Evolutionary conservation across 2,113 vertebrate species (phyloP), one percentile per base, ranked within the genome.

Genomic region (Bungarus multicinctus): DNA sequence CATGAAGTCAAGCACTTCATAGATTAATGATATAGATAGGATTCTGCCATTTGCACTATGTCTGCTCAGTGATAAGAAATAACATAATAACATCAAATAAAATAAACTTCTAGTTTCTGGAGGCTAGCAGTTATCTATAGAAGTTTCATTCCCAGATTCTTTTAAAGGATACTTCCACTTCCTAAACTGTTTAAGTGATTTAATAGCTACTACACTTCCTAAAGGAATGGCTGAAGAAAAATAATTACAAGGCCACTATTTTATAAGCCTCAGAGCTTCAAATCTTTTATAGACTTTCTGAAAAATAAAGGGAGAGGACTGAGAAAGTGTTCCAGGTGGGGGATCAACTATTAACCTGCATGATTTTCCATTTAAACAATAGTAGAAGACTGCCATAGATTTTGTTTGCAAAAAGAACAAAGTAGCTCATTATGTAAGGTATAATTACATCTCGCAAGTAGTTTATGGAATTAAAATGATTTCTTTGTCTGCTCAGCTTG

Each of bases 71-170:
- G 6, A 16, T 52, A 30, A 60, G 55, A 93, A 93, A 64, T 93
- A 92, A 58, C 47, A 92, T 89, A 58, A 92, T 86, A 93, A 47
- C 20, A 89, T 57, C 18, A 89, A 57, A 90, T 58, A 89, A 89
- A 93, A 93, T 74, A 23, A n/a, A 30, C 87, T 7, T 0, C 14
- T 92, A 10, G 25, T 1, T 93, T n/a, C 22, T 89, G 54, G 45
- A 86, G 55, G 25, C 74, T 90, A 86, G 18, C 50, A 54, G 54
- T 53, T 53, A 30, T 60, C 10, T 89, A 16, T 47, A 34, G 18
- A 87, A 85, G 1, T 53, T 93, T 92, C 22, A 89, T 4, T 92
- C 2, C 55, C 93, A 89, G 57, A 53, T 91, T 91, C 0, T 93
- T 94, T 92, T 89, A 93, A 90, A 27, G 81, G 0, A 23, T 92